Evolutionary conservation across 2,888 invertebrate genomes (phyloP).

Genomic region (Girardia tigrina): DNA sequence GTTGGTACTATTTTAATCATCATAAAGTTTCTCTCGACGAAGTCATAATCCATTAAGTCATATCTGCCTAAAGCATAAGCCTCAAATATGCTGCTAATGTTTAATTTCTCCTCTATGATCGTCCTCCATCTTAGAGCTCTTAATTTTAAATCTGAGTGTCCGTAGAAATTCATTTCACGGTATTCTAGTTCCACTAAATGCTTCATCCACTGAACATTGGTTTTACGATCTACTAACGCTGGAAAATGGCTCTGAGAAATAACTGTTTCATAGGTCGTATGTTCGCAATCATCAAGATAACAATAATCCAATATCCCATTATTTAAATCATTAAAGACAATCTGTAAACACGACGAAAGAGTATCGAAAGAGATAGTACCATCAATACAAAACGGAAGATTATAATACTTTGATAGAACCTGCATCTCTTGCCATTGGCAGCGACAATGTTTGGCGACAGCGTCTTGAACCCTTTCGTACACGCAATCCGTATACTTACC

Average conservation of each 20-base stretch:
- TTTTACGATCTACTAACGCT: background rate
- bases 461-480: conserved; percentile 8
- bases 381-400: background rate
- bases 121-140: background rate
- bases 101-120: background rate
- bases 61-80: background rate
- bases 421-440: conserved; percentile 30
- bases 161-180: background rate
- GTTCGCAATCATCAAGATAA: conserved; percentile 5
- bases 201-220: background rate
- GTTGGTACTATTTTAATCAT: conserved; percentile 30
- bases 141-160: background rate
- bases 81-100: background rate
- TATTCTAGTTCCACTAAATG: background rate
- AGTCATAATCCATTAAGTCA: conserved; percentile 30
- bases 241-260: conserved; percentile 18
- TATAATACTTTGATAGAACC: background rate
- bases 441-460: background rate
- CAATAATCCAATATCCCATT: background rate
- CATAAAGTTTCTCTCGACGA: conserved; percentile 35
- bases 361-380: background rate
- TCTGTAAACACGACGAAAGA: background rate
- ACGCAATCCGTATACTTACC: conserved; percentile 27
- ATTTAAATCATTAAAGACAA: background rate
- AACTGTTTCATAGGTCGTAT: conserved; percentile 7